phyloP scores from a whole-genome alignment of 2,113 vertebrate genomes.

The Hypanus sabinus region DNA sequence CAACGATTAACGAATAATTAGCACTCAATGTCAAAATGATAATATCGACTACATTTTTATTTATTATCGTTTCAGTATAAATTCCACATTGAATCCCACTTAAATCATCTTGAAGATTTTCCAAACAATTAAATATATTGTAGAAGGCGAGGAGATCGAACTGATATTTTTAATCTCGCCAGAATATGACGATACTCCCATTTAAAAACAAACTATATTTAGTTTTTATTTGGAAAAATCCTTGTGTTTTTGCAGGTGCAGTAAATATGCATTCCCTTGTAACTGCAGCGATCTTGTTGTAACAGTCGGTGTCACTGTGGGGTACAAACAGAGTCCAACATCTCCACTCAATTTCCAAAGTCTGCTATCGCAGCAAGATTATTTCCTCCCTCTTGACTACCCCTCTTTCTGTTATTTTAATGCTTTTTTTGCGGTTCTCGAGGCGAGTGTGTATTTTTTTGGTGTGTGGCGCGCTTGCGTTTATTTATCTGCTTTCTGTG shows the following conservation, averaged over 20 bases:
- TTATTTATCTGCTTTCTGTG: too few relatives aligned
- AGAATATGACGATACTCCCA: neutral
- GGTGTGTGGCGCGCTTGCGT: too few relatives aligned
- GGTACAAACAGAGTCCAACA: neutral
- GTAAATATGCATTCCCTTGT: neutral
- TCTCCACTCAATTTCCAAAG: neutral
- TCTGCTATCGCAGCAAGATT: constrained; percentile 7
- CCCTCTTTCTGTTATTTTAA: neutral
- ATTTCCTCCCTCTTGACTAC: neutral
- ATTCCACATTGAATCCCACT: neutral
- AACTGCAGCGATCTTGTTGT: neutral
- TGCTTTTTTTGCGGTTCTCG: neutral
- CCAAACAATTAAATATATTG: neutral
- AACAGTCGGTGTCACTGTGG: constrained; percentile 22
- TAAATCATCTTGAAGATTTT: neutral
- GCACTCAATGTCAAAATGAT: neutral
- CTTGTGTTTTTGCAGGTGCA: neutral
- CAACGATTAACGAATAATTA: neutral
- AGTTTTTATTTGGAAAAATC: neutral
- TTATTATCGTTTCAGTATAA: neutral
- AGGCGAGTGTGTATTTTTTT: too few relatives aligned
- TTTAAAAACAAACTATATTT: neutral
- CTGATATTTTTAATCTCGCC: neutral
- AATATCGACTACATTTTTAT: neutral
- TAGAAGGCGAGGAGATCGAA: neutral